Conservation (phyloP, 2,888 invertebrate genomes). For the Lithophane semibrunnea region DNA sequence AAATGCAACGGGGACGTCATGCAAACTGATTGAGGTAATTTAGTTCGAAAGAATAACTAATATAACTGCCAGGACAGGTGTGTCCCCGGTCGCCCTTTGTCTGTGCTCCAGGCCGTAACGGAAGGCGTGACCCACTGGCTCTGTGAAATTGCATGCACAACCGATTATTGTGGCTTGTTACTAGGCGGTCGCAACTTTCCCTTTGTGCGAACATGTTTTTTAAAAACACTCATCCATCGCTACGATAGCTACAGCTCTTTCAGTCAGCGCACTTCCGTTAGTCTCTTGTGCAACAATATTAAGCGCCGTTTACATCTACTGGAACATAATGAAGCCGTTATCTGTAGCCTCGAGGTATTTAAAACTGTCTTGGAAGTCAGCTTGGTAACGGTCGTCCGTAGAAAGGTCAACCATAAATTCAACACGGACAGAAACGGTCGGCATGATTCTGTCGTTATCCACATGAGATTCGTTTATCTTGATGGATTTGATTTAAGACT, state of each 20-base stretch:
- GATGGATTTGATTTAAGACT: conserved; percentile 14
- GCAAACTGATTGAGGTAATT: conserved; percentile 46
- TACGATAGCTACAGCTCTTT: conserved; percentile 57
- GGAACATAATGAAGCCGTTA: conserved; percentile 58
- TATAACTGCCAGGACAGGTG: conserved; percentile 73
- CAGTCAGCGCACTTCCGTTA: conserved; percentile 61
- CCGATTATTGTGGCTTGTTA: conserved; percentile 64
- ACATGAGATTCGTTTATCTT: conserved; percentile 15
- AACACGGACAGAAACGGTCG: conserved; percentile 29
- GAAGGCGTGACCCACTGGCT: conserved; percentile 69
- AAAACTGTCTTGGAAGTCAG: conserved; percentile 50
- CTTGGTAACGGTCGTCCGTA: conserved; percentile 37
- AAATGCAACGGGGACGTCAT: conserved; percentile 33
- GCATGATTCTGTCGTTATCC: conserved; percentile 13
- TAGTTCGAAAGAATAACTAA: conserved; percentile 50
- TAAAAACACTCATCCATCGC: conserved; percentile 61
- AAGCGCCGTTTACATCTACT: conserved; percentile 41
- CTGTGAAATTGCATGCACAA: conserved; percentile 69
- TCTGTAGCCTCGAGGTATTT: conserved; percentile 62
- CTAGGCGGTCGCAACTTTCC: conserved; percentile 65
- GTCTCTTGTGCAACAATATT: conserved; percentile 58
- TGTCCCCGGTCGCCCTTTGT: conserved; percentile 68
- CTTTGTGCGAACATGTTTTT: conserved; percentile 66
- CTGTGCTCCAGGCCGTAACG: conserved; percentile 67
- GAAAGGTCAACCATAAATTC: conserved; percentile 59